These are phyloP conservation scores for Amyelois transitella DNA, from an alignment of 1,140 invertebrate species.

Conservation along the genomic window DNA sequence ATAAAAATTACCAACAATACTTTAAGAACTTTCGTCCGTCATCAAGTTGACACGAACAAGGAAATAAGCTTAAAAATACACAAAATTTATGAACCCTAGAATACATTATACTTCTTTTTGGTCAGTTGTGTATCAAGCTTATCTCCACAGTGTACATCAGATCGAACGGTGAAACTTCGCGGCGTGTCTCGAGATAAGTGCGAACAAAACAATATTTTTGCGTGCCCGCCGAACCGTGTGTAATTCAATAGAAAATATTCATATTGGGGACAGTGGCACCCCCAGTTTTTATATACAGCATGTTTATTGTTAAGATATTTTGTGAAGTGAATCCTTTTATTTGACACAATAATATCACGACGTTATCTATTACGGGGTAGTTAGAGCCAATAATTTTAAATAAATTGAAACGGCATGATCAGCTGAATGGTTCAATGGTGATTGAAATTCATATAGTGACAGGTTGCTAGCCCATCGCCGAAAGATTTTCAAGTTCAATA, in stretches of 20 bases:
- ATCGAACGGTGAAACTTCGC: constrained; percentile 32
- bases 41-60: no score
- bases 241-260: constrained; percentile 74
- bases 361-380: neutral
- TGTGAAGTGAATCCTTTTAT: neutral
- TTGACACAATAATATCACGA: neutral
- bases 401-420: neutral
- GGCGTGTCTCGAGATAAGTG: constrained; percentile 44
- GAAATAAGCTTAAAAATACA: no score
- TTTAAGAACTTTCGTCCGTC: no score
- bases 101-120: no score
- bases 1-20: no score
- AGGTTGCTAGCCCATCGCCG: no score
- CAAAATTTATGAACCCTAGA: no score
- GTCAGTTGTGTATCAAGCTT: no score
- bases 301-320: constrained; percentile 14
- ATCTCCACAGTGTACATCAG: neutral
- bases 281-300: constrained; percentile 33
- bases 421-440: neutral
- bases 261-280: constrained; percentile 59
- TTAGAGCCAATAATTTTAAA: neutral
- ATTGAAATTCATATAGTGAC: neutral
- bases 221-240: constrained; percentile 56
- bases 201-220: constrained; percentile 69
- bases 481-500: no score